Evolutionary conservation across 2,113 vertebrate genomes (phyloP).

Genomic region (Hyperopisus bebe): DNA sequence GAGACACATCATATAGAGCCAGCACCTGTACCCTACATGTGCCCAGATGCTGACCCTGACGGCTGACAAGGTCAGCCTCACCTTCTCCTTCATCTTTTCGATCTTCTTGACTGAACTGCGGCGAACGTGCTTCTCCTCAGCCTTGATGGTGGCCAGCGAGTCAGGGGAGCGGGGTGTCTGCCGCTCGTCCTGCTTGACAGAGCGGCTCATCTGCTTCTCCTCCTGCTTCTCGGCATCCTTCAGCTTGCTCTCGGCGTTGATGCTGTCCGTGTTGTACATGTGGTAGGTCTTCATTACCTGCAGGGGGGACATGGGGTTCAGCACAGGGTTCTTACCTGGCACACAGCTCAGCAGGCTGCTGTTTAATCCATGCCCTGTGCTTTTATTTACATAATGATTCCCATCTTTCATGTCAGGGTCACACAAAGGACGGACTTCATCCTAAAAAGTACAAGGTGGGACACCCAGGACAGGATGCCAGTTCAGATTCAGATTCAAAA

Average conservation of each 20-base stretch:
- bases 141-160: constrained; percentile 74
- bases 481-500: background rate
- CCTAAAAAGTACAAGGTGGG: background rate
- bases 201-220: constrained; percentile 95
- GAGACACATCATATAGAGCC: background rate
- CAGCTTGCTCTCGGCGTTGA: constrained; percentile 94
- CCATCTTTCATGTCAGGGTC: background rate
- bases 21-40: background rate
- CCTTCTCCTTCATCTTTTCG: constrained; percentile 99
- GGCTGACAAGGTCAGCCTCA: constrained; percentile 36
- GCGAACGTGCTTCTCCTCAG: constrained; percentile 86
- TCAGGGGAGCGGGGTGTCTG: constrained; percentile 91
- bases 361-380: background rate
- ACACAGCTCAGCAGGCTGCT: background rate
- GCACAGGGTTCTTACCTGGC: background rate
- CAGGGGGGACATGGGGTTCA: background rate
- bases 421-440: background rate
- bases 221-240: constrained; percentile 98
- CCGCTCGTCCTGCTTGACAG: constrained; percentile 81
- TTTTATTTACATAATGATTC: background rate
- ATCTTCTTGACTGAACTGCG: constrained; percentile 96
- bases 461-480: background rate
- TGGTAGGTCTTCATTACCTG: constrained; percentile 99
- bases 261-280: constrained; percentile 97
- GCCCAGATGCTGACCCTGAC: background rate